Evolutionary conservation across 2,113 vertebrate species (phyloP).

Genomic region (Larimichthys polyactis): DNA sequence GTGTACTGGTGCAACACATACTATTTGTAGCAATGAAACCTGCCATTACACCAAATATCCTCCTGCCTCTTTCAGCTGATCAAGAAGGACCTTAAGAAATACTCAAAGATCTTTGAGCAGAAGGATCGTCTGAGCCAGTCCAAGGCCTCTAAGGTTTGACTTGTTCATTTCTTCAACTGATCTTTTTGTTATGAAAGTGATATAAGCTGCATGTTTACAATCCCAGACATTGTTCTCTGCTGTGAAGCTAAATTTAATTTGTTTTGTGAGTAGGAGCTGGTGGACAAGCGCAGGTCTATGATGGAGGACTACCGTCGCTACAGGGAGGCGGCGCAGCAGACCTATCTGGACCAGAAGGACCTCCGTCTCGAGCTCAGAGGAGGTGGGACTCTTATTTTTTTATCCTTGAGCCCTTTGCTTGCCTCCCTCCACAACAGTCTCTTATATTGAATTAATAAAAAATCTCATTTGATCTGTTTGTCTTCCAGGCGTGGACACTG

Average conservation of each 20-base stretch:
- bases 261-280: conserved; percentile 88
- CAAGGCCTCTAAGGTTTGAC: conserved; percentile 96
- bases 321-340: conserved; percentile 88
- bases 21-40: not conserved
- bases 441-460: not conserved
- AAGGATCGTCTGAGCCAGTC: conserved; percentile 99
- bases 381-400: conserved; percentile 78
- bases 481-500: conserved; percentile 91
- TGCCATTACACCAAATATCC: not conserved
- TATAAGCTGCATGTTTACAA: not conserved
- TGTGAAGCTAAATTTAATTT: not conserved
- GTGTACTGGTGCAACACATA: not conserved
- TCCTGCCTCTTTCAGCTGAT: conserved; percentile 87
- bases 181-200: not conserved
- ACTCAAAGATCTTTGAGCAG: conserved; percentile 99
- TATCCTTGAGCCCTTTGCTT: not conserved
- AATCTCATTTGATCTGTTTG: not conserved
- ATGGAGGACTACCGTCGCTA: conserved; percentile 96
- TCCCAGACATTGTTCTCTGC: not conserved
- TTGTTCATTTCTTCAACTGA: not conserved
- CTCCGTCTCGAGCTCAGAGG: conserved; percentile 93
- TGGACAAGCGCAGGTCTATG: conserved; percentile 95
- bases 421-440: not conserved
- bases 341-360: conserved; percentile 90
- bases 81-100: conserved; percentile 98